Evolutionary conservation across 2,888 invertebrate species (phyloP).

Genomic region (Spicauda simplicius): DNA sequence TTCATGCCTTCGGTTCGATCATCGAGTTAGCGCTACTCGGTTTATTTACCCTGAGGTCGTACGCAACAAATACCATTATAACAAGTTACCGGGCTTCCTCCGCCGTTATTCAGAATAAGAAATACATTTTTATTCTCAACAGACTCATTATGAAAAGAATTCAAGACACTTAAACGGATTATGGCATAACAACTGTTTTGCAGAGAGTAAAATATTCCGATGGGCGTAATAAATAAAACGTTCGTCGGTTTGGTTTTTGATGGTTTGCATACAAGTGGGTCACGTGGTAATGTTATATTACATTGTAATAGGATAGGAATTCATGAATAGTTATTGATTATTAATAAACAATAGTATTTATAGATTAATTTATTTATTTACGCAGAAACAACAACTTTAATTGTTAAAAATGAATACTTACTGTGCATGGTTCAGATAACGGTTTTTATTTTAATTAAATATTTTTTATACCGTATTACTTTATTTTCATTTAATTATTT

Average conservation of each 20-base stretch:
- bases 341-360: too few relatives aligned
- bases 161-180: slow-evolving; percentile 39
- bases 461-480: too few relatives aligned
- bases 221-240: slow-evolving; percentile 21
- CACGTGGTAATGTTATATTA: too few relatives aligned
- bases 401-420: too few relatives aligned
- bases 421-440: too few relatives aligned
- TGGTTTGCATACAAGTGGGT: background rate
- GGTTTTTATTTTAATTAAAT: too few relatives aligned
- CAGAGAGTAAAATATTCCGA: slow-evolving; percentile 21
- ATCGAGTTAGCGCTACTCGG: slow-evolving; percentile 53
- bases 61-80: slow-evolving; percentile 57
- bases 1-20: slow-evolving; percentile 60
- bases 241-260: background rate
- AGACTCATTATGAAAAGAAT: slow-evolving; percentile 35
- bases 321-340: too few relatives aligned
- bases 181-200: slow-evolving; percentile 33
- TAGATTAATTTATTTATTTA: too few relatives aligned
- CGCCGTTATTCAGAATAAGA: slow-evolving; percentile 32
- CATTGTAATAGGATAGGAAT: too few relatives aligned
- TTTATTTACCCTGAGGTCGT: slow-evolving; percentile 51
- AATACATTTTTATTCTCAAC: slow-evolving; percentile 31
- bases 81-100: slow-evolving; percentile 47
- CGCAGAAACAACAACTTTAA: too few relatives aligned
- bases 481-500: too few relatives aligned